These are phyloP conservation scores for Campylomormyrus numenius DNA, from an alignment of 2,113 vertebrate species.

Conservation along the genomic window DNA sequence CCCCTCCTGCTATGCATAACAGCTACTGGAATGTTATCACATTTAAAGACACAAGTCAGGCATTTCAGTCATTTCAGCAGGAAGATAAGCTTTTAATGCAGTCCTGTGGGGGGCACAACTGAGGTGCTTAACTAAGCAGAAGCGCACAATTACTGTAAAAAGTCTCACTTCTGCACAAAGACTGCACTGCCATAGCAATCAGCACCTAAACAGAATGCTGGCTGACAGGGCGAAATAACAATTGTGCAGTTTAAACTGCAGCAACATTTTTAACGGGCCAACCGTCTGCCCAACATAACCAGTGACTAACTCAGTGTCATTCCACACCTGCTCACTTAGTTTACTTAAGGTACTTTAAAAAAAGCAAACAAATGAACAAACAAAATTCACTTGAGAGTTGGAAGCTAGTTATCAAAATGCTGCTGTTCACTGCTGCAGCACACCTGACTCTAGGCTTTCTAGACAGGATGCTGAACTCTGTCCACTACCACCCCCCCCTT, in stretches of 20 bases:
- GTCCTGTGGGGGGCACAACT: background rate
- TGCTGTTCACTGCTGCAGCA: background rate
- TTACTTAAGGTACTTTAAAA: background rate
- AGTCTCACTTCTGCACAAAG: slow-evolving; percentile 5
- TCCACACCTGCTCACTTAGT: background rate
- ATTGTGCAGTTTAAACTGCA: background rate
- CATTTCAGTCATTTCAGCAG: background rate
- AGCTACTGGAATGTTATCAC: background rate
- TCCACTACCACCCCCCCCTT: no score
- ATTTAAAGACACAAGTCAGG: background rate
- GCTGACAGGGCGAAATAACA: background rate
- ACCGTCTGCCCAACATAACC: background rate
- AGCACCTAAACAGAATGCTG: background rate
- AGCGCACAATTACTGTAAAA: background rate
- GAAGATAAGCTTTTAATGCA: background rate
- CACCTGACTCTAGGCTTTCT: background rate
- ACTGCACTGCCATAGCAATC: background rate
- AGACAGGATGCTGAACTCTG: no score
- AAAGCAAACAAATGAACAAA: background rate
- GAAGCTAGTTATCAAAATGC: background rate
- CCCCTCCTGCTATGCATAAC: background rate
- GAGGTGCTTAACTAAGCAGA: background rate
- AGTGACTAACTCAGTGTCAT: background rate
- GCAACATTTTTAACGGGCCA: background rate
- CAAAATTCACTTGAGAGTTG: background rate